A percentile compares a stretch with the other conserved stretches of the same genome.
These are phyloP conservation scores for Pteronura brasiliensis DNA, from an alignment of 2,113 vertebrate genomes.

Conservation along the genomic window DNA sequence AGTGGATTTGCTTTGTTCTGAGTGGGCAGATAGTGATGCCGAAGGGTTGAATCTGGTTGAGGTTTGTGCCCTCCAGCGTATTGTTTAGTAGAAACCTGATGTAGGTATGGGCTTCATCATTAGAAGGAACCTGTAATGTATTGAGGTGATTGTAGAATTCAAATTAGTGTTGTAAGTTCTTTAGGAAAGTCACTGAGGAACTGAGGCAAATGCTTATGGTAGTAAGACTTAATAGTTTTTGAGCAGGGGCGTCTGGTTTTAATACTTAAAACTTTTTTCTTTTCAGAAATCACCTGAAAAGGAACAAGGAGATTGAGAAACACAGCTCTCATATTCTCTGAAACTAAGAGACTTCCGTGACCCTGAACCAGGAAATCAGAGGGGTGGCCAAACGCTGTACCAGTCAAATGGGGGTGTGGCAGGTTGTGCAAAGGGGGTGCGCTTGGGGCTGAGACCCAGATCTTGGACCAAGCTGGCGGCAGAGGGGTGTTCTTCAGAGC, in stretches of 20 bases:
- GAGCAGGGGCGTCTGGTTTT: conserved; percentile 6
- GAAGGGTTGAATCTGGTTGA: background rate
- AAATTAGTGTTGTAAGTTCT: background rate
- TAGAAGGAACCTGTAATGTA: background rate
- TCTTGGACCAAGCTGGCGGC: background rate
- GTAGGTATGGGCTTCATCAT: background rate
- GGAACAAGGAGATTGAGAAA: background rate
- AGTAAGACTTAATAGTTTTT: background rate
- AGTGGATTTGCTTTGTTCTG: background rate
- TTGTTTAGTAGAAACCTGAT: background rate
- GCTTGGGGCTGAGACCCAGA: background rate
- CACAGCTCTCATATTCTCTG: background rate
- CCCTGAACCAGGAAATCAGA: background rate
- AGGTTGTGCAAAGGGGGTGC: background rate
- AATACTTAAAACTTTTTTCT: background rate
- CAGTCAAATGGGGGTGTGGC: background rate
- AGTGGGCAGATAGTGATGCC: background rate
- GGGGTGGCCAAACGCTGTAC: background rate
- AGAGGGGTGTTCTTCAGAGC: background rate
- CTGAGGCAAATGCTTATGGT: background rate
- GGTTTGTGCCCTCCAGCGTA: background rate
- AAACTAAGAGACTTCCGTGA: background rate
- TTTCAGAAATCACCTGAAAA: conserved; percentile 43
- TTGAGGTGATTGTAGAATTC: background rate
- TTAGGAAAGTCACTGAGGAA: background rate